Percentiles rank a stretch among this genome's conserved stretches.
Conservation (phyloP, 2,113 vertebrate species). For the Motacilla alba region DNA sequence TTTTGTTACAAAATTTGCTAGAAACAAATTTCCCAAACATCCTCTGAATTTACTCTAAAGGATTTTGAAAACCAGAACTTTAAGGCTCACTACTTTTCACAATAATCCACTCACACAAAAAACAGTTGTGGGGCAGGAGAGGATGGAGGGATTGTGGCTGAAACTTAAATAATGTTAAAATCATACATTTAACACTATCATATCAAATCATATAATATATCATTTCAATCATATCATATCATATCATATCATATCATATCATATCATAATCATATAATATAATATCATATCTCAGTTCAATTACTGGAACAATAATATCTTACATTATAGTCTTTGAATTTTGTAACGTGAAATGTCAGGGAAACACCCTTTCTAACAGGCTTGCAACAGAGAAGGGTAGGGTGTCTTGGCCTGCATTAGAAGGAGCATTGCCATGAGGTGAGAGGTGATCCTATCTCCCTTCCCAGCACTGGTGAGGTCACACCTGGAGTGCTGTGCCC, state of each 20-base stretch:
- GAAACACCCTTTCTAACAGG: neutral
- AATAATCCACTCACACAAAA: neutral
- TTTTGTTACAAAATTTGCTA: too few relatives aligned
- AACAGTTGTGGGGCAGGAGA: accelerated
- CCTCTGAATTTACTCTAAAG: neutral
- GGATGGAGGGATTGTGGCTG: neutral
- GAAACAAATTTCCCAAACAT: neutral
- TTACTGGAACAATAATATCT: neutral
- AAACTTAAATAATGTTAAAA: neutral
- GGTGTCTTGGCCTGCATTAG: neutral
- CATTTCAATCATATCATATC: too few relatives aligned
- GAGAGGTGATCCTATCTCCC: neutral
- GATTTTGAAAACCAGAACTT: neutral
- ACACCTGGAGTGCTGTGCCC: neutral
- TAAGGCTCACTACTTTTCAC: neutral
- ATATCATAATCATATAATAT: neutral
- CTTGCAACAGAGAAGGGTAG: neutral
- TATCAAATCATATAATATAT: too few relatives aligned
- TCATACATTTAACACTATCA: neutral
- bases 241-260: neutral
- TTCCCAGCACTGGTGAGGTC: neutral
- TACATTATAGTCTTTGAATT: neutral
- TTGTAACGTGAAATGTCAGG: neutral
- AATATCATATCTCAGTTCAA: neutral
- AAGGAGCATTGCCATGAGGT: neutral